Base-by-base conservation (phyloP, 2,797 vertebrate species). In the Oceanodroma leucorhoa region DNA sequence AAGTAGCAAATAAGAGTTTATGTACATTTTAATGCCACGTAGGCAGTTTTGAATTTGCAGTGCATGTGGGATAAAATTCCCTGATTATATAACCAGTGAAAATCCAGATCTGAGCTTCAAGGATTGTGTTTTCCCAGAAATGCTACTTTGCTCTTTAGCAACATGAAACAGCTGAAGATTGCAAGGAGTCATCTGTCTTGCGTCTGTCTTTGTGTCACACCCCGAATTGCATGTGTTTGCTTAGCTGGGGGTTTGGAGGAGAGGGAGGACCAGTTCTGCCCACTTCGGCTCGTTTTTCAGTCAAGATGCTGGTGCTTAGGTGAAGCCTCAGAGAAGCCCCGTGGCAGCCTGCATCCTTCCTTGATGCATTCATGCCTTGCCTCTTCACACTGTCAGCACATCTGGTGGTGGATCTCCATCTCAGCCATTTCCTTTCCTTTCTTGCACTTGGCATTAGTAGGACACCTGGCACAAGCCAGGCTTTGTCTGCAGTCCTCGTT, bases 151-250 rank as follows among this genome's bases (percentile, higher is more conserved):
- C 36, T 45, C 34, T 65, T 71, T 13, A 86, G 54, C 58, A 50
- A 41, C n/a, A 9, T 12, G 64, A 53, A 64, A 36, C 16, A 41
- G 18, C 43, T 38, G 27, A 72, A 61, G 43, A 7, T 29, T 22
- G 22, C 14, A 23, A 40, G 11, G 45, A 54, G 34, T 19, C 2
- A 0, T 41, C 36, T 40, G 29, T 67, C 36, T 36, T 36, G 32
- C 11, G 2, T 57, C 58, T 82, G 27, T 54, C 64, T 45, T 51
- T 19, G 41, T 55, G 58, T 50, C 55, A 48, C 43, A 62, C 7
- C 16, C 57, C 0, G 1, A 12, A 14, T 1, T 22, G 34, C 12
- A 0, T 18, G 34, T 41, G 45, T 54, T 65, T 50, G n/a, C 26
- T 10, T 55, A 34, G 21, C 40, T 29, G 57, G 16, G 6, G 34